Base-by-base conservation (phyloP, 2,888 invertebrate genomes). In the Lepidochitona cinerea region DNA sequence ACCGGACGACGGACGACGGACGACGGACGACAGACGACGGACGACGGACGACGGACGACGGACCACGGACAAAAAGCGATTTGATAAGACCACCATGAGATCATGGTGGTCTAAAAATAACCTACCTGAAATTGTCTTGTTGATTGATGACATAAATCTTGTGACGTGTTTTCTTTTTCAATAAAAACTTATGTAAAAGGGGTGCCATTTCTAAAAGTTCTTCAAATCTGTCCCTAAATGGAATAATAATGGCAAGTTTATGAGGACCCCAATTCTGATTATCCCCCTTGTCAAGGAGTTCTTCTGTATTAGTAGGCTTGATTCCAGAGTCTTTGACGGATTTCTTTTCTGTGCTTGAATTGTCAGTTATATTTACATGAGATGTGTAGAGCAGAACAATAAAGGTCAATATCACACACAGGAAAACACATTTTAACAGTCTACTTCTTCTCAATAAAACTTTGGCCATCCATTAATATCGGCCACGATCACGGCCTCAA, bases 211-310 rank as follows among this genome's bases (percentile, higher is more conserved):
- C 94, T 72, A 97, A 90, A n/a, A 99, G 92, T 91, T 99, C 99
- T 85, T 98, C 97, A 89, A 98, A 97, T 76, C 99, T 93, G 90
- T 99, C 97, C 83, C 99, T 93, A 91, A 96, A 99, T 70, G 99
- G 99, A 71, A 99, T 96, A 77, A 99, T 91, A 73, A 99, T 92
- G 66, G 97, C 97, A 85, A 99, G 91, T 65, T 82, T 85, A 74
- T 88, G 88, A 0, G 36, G 33, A 33, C 73, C 73, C 72, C 71
- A 71, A 4, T 23, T 9, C 23, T 23, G 59, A 26, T 59, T 59
- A 59, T 59, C 59, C 9, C 59, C 59, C 59, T 59, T 59, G 59
- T 59, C 59, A 59, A 26, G 23, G 18, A 29, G 4, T 14, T 59
- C 59, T 29, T 59, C 26, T 26, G 29, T 26, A 9, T 59, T 2